Base-by-base conservation (phyloP, 1,140 invertebrate genomes). In the Drosophila serrata region DNA sequence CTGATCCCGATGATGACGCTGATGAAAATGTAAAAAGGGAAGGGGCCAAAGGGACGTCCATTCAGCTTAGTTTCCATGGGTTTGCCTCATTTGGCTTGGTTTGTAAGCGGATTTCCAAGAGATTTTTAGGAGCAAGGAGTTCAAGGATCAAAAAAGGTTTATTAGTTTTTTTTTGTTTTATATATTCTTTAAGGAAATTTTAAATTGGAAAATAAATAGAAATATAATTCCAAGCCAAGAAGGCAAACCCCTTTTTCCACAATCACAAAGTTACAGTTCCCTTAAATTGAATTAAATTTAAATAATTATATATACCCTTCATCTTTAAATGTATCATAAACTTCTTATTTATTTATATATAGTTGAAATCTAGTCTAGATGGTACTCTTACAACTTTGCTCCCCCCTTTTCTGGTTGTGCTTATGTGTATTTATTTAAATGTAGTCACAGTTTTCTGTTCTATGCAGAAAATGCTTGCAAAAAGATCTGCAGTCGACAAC, bases 401-500 rank as follows among this genome's bases (percentile, higher is more conserved):
- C 6, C 29, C 11, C 29, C 17, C 45, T 15, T 13, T 29, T 53
- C 37, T 31, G 24, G 9, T n/a, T 35, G 13, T 29, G 24, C 27
- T 64, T 46, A 27, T 70, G 24, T 57, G 67, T 68, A 39, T 49
- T 59, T 59, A 74, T 74, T 74, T 74, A 74, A 74, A 74, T 74
- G 56, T 48, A 68, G 48, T 45, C 64, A 42, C 45, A 59, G 39
- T 55, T 31, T 57, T 72, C 60, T 55, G 42, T 24, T n/a, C 37
- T 37, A 27, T 46, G 24, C 49, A 48, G 39, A 77, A 59, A 59
- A 43, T 67, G 68, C 19, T 27, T 43, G 61, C 63, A 65, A 60
- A 70, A 81, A 69, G 60, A 48, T 59, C 67, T 60, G 56, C 51
- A 81, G 57, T 67, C 79, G 61, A 72, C 82, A 75, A 75, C 19